Conservation (phyloP, 1,140 invertebrate species). For the Anastrepha ludens region DNA sequence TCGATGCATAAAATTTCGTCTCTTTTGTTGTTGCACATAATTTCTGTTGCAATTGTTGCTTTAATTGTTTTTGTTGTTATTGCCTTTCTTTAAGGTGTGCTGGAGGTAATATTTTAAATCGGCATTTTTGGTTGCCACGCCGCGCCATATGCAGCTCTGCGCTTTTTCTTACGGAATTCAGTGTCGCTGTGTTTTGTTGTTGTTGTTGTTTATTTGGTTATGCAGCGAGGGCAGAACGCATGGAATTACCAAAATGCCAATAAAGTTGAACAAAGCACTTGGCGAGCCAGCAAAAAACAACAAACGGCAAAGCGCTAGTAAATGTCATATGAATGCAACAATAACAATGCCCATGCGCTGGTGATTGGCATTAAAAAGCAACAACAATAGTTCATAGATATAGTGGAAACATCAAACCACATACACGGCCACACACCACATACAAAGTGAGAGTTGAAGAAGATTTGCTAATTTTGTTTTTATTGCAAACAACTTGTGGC, state of each 20-base stretch:
- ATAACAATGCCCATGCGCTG: conserved; percentile 2
- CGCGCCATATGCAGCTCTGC: not conserved
- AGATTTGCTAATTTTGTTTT: not conserved
- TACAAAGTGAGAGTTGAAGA: conserved; percentile 19
- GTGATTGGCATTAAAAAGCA: conserved; percentile 35
- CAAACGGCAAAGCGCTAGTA: conserved; percentile 33
- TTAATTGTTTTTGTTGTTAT: conserved; percentile 46
- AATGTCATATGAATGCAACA: conserved; percentile 32
- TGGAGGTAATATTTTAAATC: conserved; percentile 71
- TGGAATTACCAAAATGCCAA: conserved; percentile 25
- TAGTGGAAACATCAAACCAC: not conserved
- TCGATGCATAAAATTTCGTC: conserved; percentile 6
- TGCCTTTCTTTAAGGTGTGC: conserved; percentile 70
- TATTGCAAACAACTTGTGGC: not conserved
- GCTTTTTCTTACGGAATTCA: not conserved
- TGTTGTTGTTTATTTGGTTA: not conserved
- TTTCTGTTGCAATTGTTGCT: conserved; percentile 42
- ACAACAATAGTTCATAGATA: not conserved
- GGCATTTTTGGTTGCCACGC: conserved; percentile 45
- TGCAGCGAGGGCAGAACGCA: conserved; percentile 6
- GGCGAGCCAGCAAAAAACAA: conserved; percentile 13
- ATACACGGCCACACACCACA: not conserved
- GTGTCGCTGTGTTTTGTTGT: not conserved
- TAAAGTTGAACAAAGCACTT: conserved; percentile 29
- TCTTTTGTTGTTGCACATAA: conserved; percentile 1